Conservation (phyloP, 2,113 vertebrate genomes). For the Pygoscelis antarcticus region DNA sequence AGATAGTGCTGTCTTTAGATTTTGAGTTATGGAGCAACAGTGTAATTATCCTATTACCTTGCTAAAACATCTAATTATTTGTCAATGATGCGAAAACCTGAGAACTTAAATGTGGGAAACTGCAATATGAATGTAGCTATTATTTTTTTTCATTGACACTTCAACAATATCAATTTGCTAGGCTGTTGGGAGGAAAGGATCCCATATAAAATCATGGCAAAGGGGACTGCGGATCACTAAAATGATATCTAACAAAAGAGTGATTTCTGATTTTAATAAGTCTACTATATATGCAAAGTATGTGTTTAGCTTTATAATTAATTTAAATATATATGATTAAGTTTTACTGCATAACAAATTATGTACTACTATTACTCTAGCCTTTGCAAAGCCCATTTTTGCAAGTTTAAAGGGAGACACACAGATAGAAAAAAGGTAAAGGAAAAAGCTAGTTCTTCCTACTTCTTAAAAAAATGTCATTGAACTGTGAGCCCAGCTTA, state of each 20-base stretch:
- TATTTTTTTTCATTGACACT: not conserved
- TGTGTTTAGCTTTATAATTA: not conserved
- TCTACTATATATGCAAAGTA: not conserved
- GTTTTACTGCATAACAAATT: not conserved
- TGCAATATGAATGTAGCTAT: not conserved
- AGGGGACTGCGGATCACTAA: not conserved
- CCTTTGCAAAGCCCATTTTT: not conserved
- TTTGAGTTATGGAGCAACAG: not conserved
- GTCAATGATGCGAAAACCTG: not conserved
- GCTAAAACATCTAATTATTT: slow-evolving; percentile 14
- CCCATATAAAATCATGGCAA: not conserved
- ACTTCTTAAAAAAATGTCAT: not conserved
- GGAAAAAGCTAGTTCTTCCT: not conserved
- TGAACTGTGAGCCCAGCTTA: not conserved
- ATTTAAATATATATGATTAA: not conserved
- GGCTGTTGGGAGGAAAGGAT: not conserved
- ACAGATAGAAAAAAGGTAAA: not conserved
- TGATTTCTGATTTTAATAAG: not conserved
- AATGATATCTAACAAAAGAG: not conserved
- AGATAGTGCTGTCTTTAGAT: not conserved
- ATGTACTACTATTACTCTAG: not conserved
- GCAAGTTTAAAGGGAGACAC: not conserved
- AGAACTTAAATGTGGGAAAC: not conserved
- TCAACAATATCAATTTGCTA: not conserved
- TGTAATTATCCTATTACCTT: not conserved